Base-by-base conservation (phyloP, 2,888 invertebrate species). In the Temnothorax unifasciatus region DNA sequence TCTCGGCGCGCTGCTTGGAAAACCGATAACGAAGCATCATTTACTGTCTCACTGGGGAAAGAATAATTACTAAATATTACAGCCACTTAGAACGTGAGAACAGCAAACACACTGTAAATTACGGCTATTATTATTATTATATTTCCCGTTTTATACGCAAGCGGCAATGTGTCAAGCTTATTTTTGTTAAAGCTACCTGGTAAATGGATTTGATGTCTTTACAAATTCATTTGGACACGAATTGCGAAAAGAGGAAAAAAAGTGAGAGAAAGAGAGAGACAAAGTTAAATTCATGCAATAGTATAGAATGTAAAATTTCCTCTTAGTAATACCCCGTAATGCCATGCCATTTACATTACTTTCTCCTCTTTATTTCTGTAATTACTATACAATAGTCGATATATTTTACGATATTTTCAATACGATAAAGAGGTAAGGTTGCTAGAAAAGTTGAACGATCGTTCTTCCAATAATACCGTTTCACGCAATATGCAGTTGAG, bases 11-110 rank as follows among this genome's bases (percentile, higher is more conserved):
- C 50, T 54, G 52, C 34, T 63, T n/a, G 59, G 71, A 69, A 85
- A 84, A 84, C 69, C 71, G 75, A 85, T 77, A 83, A 79, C 61
- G 44, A 54, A 54, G 76, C 76, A 63, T 64, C 82, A 63, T 82
- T 76, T 81, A 81, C 79, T 38, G 47, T 47, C 71, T 71, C 73
- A 18, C 29, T 25, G 25, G 21, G 50, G 11, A 71, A 81, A 81
- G 71, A 81, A 81, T 61, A 59, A 81, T 71, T 81, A 71, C 59
- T 59, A 61, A 71, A 71, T 71, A 71, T 81, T 38, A 38, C 38
- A 29, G 18, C 4, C 25, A 15, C 54, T 52, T 61, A 63, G n/a
- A 82, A 50, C 13, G 52, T 29, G 77, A 77, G 54, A 63, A 82
- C 18, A 25, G 21, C 41, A n/a, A 75, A 63, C 29, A 29, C 13